These are phyloP conservation scores for Archivesica marissinica DNA, from an alignment of 1,140 invertebrate species.

Conservation along the genomic window DNA sequence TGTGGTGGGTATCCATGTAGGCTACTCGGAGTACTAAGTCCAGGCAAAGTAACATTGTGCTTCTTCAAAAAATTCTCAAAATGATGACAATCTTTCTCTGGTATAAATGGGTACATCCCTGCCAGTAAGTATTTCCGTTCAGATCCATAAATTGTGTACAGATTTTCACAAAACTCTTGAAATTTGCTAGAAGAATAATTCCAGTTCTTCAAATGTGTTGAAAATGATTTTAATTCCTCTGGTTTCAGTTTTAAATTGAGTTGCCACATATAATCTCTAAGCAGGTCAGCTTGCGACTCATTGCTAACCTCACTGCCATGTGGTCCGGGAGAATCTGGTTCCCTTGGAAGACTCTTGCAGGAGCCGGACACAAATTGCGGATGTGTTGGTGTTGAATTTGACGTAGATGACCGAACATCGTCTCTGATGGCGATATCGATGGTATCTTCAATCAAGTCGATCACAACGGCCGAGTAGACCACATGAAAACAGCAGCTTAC, in stretches of 20 bases:
- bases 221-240: slow-evolving; percentile 54
- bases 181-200: slow-evolving; percentile 53
- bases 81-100: slow-evolving; percentile 13
- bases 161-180: slow-evolving; percentile 56
- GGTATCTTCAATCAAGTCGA: slow-evolving; percentile 73
- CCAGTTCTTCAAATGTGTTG: slow-evolving; percentile 51
- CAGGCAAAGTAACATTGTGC: slow-evolving; percentile 43
- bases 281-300: slow-evolving; percentile 38
- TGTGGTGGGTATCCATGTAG: slow-evolving; percentile 36
- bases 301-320: slow-evolving; percentile 11
- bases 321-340: slow-evolving; percentile 10
- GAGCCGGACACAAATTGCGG: slow-evolving; percentile 26
- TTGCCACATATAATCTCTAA: slow-evolving; percentile 54
- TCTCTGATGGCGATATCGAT: slow-evolving; percentile 41
- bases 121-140: slow-evolving; percentile 55
- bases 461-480: slow-evolving; percentile 79
- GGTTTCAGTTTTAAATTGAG: slow-evolving; percentile 53
- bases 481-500: slow-evolving; percentile 80
- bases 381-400: not conserved
- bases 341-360: slow-evolving; percentile 9
- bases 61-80: slow-evolving; percentile 56
- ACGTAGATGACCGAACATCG: slow-evolving; percentile 27
- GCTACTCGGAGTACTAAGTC: slow-evolving; percentile 34
- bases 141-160: slow-evolving; percentile 46
- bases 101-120: slow-evolving; percentile 55